phyloP scores from a whole-genome alignment of 2,888 invertebrate genomes.

The Trachelus troglodyta region DNA sequence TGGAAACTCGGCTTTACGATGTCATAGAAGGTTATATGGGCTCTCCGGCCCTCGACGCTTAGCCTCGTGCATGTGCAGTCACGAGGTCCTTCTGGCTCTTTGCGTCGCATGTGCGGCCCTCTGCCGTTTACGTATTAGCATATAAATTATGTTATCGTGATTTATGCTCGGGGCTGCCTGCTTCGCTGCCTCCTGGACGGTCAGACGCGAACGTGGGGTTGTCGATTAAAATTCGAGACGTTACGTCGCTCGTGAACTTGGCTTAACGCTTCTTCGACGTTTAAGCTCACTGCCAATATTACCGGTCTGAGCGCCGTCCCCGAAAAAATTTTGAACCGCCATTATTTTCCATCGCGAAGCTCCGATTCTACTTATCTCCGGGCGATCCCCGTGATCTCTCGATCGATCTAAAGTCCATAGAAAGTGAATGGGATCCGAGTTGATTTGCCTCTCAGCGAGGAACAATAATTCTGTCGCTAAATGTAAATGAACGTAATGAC shows the following conservation, averaged over 20 bases:
- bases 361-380: neutral
- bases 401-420: neutral
- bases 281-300: neutral
- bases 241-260: neutral
- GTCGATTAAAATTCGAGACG: constrained; percentile 49
- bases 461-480: neutral
- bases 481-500: neutral
- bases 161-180: constrained; percentile 49
- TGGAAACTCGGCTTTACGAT: constrained; percentile 40
- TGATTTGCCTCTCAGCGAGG: neutral
- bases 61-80: constrained; percentile 15
- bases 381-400: neutral
- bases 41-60: constrained; percentile 9
- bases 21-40: constrained; percentile 23
- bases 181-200: constrained; percentile 9
- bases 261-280: neutral
- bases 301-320: neutral
- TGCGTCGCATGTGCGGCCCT: neutral
- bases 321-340: neutral
- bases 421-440: neutral
- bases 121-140: constrained; percentile 51
- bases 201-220: constrained; percentile 33
- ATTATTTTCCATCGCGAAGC: neutral
- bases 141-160: constrained; percentile 65
- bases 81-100: neutral